These are phyloP conservation scores for Crotalus adamanteus DNA, from an alignment of 2,797 vertebrate species.

Conservation along the genomic window DNA sequence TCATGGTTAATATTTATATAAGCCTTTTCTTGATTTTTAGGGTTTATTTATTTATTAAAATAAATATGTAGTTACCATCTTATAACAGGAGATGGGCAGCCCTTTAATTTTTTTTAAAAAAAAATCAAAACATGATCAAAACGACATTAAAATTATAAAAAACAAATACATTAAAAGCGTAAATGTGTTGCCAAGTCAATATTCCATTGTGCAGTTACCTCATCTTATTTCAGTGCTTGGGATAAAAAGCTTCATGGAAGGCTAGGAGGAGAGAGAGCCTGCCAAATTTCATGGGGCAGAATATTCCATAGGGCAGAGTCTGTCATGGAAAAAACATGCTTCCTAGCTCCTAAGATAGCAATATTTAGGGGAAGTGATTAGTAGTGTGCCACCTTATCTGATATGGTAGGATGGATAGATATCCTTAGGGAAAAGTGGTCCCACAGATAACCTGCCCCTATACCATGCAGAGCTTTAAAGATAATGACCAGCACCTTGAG, in stretches of 20 bases:
- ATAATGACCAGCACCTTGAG: neutral
- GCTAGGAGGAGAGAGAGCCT: neutral
- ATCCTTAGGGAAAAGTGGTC: neutral
- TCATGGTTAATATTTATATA: neutral
- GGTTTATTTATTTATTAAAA: neutral
- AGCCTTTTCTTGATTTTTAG: neutral
- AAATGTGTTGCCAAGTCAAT: neutral
- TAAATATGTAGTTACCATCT: neutral
- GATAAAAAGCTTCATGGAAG: neutral
- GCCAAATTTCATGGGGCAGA: neutral
- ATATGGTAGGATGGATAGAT: neutral
- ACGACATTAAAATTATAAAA: neutral
- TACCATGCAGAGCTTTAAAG: neutral
- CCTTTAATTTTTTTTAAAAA: neutral
- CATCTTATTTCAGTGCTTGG: neutral
- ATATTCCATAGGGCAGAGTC: neutral
- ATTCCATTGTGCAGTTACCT: neutral
- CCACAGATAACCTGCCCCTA: neutral
- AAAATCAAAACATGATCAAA: neutral
- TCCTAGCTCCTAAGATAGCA: neutral
- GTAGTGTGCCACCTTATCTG: neutral
- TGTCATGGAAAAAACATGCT: neutral
- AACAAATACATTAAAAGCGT: neutral
- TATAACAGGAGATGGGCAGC: neutral
- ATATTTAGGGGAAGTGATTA: neutral